Conservation (phyloP, 2,113 vertebrate species). For the Lates calcarifer region DNA sequence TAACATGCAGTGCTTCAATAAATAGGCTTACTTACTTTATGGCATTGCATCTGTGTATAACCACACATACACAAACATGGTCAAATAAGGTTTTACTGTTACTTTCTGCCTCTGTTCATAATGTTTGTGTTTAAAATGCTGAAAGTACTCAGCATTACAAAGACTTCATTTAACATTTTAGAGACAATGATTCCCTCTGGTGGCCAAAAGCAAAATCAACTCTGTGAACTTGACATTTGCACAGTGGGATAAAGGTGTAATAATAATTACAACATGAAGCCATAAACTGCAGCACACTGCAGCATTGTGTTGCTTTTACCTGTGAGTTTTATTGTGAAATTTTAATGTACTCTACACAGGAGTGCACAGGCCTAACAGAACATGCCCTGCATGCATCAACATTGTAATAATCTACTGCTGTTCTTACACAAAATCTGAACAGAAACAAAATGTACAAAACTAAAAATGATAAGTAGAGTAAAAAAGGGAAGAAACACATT, state of each 20-base stretch:
- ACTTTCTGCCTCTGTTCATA: neutral
- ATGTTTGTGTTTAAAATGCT: neutral
- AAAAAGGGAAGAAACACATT: constrained; percentile 19
- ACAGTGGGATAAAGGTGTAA: neutral
- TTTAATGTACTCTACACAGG: constrained; percentile 56
- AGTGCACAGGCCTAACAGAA: constrained; percentile 73
- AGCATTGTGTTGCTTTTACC: constrained; percentile 44
- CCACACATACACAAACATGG: too few species aligned
- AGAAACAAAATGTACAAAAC: constrained; percentile 67
- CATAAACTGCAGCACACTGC: neutral
- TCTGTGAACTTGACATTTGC: neutral
- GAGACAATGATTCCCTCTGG: constrained; percentile 54
- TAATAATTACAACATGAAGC: neutral
- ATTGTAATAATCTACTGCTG: constrained; percentile 46
- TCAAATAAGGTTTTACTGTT: neutral
- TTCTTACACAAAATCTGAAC: constrained; percentile 39
- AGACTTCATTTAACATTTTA: neutral
- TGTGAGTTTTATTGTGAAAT: constrained; percentile 76
- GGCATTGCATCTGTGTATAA: neutral
- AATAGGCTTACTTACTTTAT: neutral
- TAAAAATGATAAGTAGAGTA: constrained; percentile 41
- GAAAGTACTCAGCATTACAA: neutral
- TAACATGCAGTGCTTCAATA: too few species aligned
- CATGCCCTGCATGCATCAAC: constrained; percentile 81
- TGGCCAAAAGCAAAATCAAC: constrained; percentile 44